A percentile compares a stretch with the other conserved stretches of the same genome.
phyloP scores from a whole-genome alignment of 2,113 vertebrate species.

The Cacatua alba region DNA sequence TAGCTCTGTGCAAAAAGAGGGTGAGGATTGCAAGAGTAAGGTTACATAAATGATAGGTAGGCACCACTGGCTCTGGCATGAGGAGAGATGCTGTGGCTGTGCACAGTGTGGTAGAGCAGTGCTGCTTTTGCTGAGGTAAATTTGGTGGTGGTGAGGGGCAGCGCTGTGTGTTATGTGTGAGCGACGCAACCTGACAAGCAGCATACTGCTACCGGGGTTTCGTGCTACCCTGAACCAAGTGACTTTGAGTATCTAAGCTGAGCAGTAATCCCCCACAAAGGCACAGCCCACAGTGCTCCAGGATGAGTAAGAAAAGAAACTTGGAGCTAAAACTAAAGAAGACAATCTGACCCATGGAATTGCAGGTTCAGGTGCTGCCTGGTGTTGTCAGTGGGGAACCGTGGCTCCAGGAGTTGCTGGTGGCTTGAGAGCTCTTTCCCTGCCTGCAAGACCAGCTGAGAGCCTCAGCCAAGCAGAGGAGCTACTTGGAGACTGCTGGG shows the following conservation, averaged over 20 bases:
- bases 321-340: not conserved
- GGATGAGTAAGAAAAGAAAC: not conserved
- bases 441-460: not conserved
- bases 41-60: not conserved
- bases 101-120: fast-evolving
- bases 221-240: not conserved
- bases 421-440: not conserved
- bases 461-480: not conserved
- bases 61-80: fast-evolving
- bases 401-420: not conserved
- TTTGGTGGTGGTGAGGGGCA: not conserved
- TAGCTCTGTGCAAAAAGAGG: not conserved
- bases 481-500: not conserved
- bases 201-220: not conserved
- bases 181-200: not conserved
- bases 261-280: not conserved
- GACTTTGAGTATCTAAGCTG: not conserved
- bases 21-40: not conserved
- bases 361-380: fast-evolving
- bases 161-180: not conserved
- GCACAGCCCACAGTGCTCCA: fast-evolving
- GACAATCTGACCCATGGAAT: not conserved
- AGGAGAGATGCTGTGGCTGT: not conserved
- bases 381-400: not conserved
- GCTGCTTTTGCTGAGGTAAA: not conserved